Base-by-base conservation (phyloP, 35 echinoderm and acorn worm species). In the Ophioderma brevispina region DNA sequence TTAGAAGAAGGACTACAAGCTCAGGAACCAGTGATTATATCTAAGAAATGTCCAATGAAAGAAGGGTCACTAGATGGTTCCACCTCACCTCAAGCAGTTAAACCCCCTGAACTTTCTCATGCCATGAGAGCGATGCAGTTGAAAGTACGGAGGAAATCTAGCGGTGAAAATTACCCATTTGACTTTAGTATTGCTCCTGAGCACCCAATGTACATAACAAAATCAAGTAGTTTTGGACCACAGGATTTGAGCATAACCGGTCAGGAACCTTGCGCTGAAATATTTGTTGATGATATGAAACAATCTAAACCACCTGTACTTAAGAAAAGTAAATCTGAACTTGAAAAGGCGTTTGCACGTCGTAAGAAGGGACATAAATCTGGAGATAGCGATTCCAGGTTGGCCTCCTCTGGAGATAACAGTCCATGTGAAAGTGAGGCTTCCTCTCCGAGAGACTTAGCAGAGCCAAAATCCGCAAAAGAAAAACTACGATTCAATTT, bases 121-220 rank as follows among this genome's bases (percentile, higher is more conserved):
- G 90, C 90, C 28, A 91, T 91, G 90, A 59, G 76, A 36, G 90
- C 90, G 6, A 91, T 91, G 82, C 81, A 46, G 39, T 28, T 91
- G 82, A 91, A 91, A 80, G 90, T 79, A 40, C 56, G 82, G n/a
- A 75, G 90, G 43, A 91, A 91, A 49, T 91, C 90, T 36, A 85
- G 81, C 39, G 40, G 39, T 64, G 90, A 82, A 23, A 82, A 79
- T 0, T 70, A 70, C 23, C 59, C 59, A 30, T 13, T 70, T 6
- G 59, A 70, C 2, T 70, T 70, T 70, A 76, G 25, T 37, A 79
- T 79, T 79, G 59, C 85, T 32, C 40, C 77, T 80, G 90, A 85
- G 75, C 77, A 77, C 39, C 81, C 90, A 36, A 78, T 75, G 33
- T 33, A 5, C 33, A 85, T 76, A 33, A 38, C 78, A 0, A 82